phyloP scores from a whole-genome alignment of 2,888 invertebrate genomes.

The Oegoconia quadripuncta region DNA sequence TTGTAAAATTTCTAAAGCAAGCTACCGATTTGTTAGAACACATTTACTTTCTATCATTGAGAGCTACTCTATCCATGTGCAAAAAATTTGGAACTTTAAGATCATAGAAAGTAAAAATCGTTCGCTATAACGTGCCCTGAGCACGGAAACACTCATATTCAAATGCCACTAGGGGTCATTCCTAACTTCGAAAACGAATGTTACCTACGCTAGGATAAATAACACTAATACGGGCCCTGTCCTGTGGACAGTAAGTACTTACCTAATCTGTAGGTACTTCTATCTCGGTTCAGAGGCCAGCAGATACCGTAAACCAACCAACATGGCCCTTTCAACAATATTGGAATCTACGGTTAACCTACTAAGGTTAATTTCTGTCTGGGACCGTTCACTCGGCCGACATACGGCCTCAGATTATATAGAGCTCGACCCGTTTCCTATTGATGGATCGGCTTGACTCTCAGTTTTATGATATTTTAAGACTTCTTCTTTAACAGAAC shows the following conservation, averaged over 20 bases:
- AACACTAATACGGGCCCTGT: conserved; percentile 1
- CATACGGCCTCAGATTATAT: conserved; percentile 42
- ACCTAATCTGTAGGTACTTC: conserved; percentile 54
- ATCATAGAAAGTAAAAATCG: too few species aligned
- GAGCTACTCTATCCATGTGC: too few species aligned
- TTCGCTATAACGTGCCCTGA: too few species aligned
- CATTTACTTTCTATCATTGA: too few species aligned
- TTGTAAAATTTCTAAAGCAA: too few species aligned
- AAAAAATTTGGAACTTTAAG: too few species aligned
- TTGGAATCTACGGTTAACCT: conserved; percentile 28
- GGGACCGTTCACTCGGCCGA: conserved; percentile 28
- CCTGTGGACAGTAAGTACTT: conserved; percentile 33
- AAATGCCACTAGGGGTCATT: too few species aligned
- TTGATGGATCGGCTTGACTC: conserved; percentile 54
- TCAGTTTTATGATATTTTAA: conserved; percentile 28
- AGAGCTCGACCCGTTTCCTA: conserved; percentile 51
- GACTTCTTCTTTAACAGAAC: too few species aligned
- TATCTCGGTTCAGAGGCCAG: conserved; percentile 66
- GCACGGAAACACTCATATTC: too few species aligned
- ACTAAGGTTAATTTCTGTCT: conserved; percentile 41
- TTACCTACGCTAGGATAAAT: too few species aligned
- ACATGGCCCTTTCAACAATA: conserved; percentile 20
- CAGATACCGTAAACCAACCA: conserved; percentile 56
- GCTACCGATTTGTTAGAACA: too few species aligned
- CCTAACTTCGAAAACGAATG: too few species aligned